These are phyloP conservation scores for Eudemis profundana DNA, from an alignment of 2,888 invertebrate species.

Conservation along the genomic window DNA sequence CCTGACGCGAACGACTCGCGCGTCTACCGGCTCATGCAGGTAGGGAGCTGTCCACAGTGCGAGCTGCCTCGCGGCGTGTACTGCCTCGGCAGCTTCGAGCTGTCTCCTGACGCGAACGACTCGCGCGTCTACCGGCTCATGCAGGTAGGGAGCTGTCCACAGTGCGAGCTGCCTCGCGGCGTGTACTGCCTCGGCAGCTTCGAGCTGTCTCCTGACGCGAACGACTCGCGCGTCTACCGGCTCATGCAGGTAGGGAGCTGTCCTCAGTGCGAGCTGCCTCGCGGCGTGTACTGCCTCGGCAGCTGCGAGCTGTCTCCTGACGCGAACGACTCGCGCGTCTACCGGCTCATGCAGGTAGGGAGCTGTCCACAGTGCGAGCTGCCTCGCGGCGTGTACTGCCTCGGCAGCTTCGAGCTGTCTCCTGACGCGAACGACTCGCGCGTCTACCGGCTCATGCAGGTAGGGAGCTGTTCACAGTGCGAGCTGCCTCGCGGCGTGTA, in stretches of 20 bases:
- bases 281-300: too few species aligned
- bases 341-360: too few species aligned
- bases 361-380: too few species aligned
- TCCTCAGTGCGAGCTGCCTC: too few species aligned
- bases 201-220: constrained; percentile 4
- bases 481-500: too few species aligned
- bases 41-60: background rate
- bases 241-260: background rate
- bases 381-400: too few species aligned
- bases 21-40: constrained; percentile 13
- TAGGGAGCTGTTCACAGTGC: too few species aligned
- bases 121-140: background rate
- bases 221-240: background rate
- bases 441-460: too few species aligned
- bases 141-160: background rate
- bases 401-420: too few species aligned
- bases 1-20: constrained; percentile 44
- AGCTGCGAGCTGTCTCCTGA: too few species aligned
- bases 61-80: background rate
- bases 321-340: too few species aligned
- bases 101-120: background rate
- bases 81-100: constrained; percentile 1
- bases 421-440: too few species aligned
- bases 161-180: background rate
- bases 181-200: background rate